Conservation (phyloP, 2,113 vertebrate species). For the Papio anubis region DNA sequence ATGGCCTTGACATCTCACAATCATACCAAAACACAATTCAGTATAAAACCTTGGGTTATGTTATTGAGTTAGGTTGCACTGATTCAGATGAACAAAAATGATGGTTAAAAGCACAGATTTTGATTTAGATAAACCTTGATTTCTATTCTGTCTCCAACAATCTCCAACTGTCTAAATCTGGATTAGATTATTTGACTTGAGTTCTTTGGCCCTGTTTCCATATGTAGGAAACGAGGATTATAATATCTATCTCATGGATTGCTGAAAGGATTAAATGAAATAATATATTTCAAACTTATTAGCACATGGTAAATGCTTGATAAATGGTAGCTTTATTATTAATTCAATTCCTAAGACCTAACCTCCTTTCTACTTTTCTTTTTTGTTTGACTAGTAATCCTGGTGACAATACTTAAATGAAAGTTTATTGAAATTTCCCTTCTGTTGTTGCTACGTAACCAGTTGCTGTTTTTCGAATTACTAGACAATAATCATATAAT, state of each 20-base stretch:
- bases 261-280: neutral
- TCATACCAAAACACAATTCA: neutral
- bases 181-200: neutral
- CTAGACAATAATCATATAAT: constrained; percentile 18
- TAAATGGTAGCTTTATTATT: neutral
- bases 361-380: neutral
- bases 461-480: constrained; percentile 4
- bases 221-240: neutral
- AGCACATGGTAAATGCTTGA: neutral
- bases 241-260: neutral
- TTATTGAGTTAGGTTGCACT: neutral
- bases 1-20: neutral
- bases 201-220: neutral
- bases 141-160: neutral
- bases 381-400: neutral
- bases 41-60: neutral
- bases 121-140: neutral
- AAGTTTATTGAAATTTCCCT: constrained; percentile 18
- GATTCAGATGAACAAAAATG: neutral
- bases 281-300: constrained; percentile 42
- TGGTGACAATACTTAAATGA: neutral
- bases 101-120: neutral
- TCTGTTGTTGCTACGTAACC: neutral
- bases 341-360: constrained; percentile 8
- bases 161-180: neutral